Evolutionary conservation across 2,888 invertebrate genomes (phyloP).

Genomic region (Ophion ellenae): DNA sequence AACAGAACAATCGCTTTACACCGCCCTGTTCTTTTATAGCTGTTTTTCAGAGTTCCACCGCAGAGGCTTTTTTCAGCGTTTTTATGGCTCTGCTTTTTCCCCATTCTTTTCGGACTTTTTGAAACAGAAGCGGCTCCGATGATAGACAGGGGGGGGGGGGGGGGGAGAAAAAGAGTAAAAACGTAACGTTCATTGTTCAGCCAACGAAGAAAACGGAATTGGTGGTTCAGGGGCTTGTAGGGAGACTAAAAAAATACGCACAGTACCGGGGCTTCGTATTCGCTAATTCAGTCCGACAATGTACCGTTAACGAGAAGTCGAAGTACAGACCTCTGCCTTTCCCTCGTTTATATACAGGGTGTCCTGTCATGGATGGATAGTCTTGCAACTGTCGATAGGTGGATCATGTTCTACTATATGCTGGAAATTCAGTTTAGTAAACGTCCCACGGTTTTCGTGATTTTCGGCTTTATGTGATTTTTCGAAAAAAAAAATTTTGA

Average conservation of each 20-base stretch:
- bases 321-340: constrained; percentile 34
- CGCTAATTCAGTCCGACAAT: constrained; percentile 64
- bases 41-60: too few species aligned
- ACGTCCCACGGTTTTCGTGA: too few species aligned
- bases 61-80: constrained; percentile 3
- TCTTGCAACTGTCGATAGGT: not conserved
- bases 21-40: constrained; percentile 6
- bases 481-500: too few species aligned
- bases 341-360: constrained; percentile 17
- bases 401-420: too few species aligned
- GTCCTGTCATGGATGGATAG: not conserved
- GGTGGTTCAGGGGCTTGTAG: constrained; percentile 27
- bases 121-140: constrained; percentile 43
- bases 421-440: too few species aligned
- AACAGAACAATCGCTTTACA: constrained; percentile 27
- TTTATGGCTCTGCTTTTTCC: constrained; percentile 48
- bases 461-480: too few species aligned
- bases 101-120: constrained; percentile 50
- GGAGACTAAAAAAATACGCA: constrained; percentile 42
- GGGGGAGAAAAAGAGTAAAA: constrained; percentile 36
- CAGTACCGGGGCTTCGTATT: constrained; percentile 52
- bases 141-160: constrained; percentile 31
- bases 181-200: constrained; percentile 60
- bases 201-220: constrained; percentile 41
- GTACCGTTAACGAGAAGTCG: constrained; percentile 60